Percentiles rank a stretch among this genome's conserved stretches.
These are phyloP conservation scores for Leptodactylus fallax DNA, from an alignment of 2,797 vertebrate species.

Conservation along the genomic window DNA sequence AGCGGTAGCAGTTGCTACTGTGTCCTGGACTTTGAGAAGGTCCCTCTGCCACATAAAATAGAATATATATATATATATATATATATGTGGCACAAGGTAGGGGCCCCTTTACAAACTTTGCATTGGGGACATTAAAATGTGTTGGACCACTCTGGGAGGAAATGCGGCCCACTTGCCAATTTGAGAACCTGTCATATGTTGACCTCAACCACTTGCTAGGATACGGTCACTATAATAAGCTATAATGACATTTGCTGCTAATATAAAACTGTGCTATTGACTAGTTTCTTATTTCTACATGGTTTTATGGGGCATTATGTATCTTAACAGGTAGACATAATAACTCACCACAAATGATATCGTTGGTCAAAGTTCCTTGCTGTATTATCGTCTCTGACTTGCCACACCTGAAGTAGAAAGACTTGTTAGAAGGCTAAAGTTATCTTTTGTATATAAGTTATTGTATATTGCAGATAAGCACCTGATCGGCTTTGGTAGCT, in stretches of 20 bases:
- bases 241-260: background rate
- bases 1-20: too few species aligned
- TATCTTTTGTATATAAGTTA: background rate
- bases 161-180: too few species aligned
- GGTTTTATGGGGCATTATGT: too few species aligned
- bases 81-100: too few species aligned
- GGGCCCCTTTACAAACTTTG: too few species aligned
- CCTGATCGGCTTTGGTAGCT: background rate
- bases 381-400: background rate
- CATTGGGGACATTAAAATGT: too few species aligned
- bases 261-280: background rate
- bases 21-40: too few species aligned
- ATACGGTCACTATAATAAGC: background rate
- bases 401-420: slow-evolving; percentile 22
- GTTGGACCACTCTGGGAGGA: too few species aligned
- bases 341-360: slow-evolving; percentile 47
- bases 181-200: too few species aligned
- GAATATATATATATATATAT: too few species aligned
- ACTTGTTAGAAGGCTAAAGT: background rate
- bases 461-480: background rate
- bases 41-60: too few species aligned
- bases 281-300: background rate
- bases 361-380: slow-evolving; percentile 2
- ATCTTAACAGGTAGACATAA: too few species aligned
- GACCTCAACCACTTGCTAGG: background rate